Base-by-base conservation (phyloP, 2,797 vertebrate species). In the Phrynocephalus vlangalii region DNA sequence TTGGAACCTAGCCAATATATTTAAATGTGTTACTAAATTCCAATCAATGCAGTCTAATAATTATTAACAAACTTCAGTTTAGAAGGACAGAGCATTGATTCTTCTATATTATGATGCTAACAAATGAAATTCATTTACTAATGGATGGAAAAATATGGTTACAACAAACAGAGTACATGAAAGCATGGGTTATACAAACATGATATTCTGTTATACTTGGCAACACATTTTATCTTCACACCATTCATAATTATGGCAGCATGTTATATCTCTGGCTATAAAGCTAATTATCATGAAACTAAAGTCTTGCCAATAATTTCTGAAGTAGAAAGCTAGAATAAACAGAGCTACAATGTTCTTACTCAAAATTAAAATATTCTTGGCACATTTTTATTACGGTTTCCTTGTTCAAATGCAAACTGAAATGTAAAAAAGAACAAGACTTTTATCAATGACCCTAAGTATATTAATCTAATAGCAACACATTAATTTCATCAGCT, bases 251-350 rank as follows among this genome's bases (percentile, higher is more conserved):
- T 79, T 91, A 86, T 91, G 88, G 24, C 52, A 89, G 28, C 72
- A 82, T 26, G 9, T n/a, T 80, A 1, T 83, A 84, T 50, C 60
- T 85, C 24, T 89, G 26, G 71, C 75, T 83, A 18, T 79, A 89
- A 90, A 93, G 87, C n/a, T 5, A 91, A 92, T 67, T 75, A 88
- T 20, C 56, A 77, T 6, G 79, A 90, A 87, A 86, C 16, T 68
- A 52, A 91, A 95, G 92, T 78, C 77, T 88, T 89, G 79, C 52
- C 81, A 7, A 48, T 80, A 85, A 1, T 10, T 91, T 90, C 60
- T 83, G 60, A 33, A 94, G 85, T 20, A 16, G 28, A 6, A 89
- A 30, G 63, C 5, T 70, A 87, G 48, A 0, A 3, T 15, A 85
- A 89, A 88, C 76, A 3, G 56, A 94, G 26, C 92, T 33, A 67